Percentiles rank a stretch among this genome's conserved stretches.
Conservation (phyloP, 2,888 invertebrate genomes). For the Poecilus cupreus region DNA sequence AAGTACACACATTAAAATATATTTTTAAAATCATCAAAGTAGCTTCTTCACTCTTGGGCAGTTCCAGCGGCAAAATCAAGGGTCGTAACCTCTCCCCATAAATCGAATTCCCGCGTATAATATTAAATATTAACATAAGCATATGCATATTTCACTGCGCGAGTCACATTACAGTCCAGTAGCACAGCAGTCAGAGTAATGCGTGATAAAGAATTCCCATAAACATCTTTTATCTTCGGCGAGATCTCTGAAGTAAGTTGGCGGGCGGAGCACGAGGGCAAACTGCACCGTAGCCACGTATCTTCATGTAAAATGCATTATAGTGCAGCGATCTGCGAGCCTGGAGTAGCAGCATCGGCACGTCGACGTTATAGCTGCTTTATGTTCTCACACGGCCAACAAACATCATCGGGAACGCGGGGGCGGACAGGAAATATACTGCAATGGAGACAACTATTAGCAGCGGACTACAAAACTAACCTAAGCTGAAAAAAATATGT, state of each 20-base stretch:
- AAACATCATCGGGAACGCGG: too few species aligned
- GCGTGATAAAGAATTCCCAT: constrained; percentile 33
- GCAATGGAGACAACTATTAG: too few species aligned
- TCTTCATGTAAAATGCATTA: constrained; percentile 34
- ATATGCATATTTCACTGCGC: background rate
- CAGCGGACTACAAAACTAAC: too few species aligned
- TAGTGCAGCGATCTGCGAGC: constrained; percentile 4
- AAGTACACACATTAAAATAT: too few species aligned
- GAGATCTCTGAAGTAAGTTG: background rate
- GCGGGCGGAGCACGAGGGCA: background rate
- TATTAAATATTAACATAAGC: background rate
- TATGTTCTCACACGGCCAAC: background rate
- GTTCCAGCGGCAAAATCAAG: too few species aligned
- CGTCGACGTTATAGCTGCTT: background rate
- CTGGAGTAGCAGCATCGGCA: background rate
- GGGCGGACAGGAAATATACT: too few species aligned
- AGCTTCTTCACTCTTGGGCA: too few species aligned
- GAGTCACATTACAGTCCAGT: background rate
- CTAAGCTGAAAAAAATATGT: too few species aligned
- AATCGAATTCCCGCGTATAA: background rate
- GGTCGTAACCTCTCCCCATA: too few species aligned
- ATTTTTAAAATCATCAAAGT: too few species aligned
- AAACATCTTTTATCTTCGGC: constrained; percentile 34
- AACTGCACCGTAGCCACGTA: background rate
- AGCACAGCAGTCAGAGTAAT: constrained; percentile 3